These are phyloP conservation scores for Koerneria pararmatus DNA, from an alignment of 2,888 invertebrate species.

Conservation along the genomic window DNA sequence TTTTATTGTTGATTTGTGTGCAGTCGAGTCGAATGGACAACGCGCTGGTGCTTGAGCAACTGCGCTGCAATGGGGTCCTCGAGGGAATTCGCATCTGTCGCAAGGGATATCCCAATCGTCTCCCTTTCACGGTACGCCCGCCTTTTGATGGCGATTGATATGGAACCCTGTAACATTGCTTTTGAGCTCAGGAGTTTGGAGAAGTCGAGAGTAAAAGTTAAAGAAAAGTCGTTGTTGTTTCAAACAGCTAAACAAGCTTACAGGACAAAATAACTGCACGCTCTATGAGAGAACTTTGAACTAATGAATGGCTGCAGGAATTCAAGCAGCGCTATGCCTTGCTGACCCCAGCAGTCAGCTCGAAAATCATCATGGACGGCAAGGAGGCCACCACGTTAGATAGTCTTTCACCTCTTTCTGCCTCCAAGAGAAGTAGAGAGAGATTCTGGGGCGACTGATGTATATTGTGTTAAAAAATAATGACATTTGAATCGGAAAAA, in stretches of 20 bases:
- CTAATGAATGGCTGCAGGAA: conserved; percentile 66
- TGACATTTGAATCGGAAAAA: background rate
- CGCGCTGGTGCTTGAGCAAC: conserved; percentile 93
- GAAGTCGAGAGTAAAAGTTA: no score
- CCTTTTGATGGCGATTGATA: no score
- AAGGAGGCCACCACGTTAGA: conserved; percentile 89
- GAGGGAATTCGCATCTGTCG: conserved; percentile 99
- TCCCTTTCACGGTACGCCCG: conserved; percentile 79
- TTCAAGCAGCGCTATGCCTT: conserved; percentile 94
- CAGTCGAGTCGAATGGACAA: conserved; percentile 92
- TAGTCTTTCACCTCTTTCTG: background rate
- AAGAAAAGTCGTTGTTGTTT: no score
- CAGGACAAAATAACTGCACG: conserved; percentile 64
- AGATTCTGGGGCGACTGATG: no score
- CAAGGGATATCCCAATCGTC: conserved; percentile 98
- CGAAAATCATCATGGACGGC: conserved; percentile 98
- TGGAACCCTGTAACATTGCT: no score
- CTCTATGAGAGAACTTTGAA: background rate
- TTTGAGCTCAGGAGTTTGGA: no score
- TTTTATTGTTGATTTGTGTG: conserved; percentile 2
- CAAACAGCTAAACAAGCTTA: no score
- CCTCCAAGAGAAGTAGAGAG: no score
- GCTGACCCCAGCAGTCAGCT: conserved; percentile 95
- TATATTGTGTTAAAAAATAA: no score
- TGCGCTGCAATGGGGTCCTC: conserved; percentile 95